Evolutionary conservation across 2,113 vertebrate genomes (phyloP).

Genomic region (Pterophyllum scalare): DNA sequence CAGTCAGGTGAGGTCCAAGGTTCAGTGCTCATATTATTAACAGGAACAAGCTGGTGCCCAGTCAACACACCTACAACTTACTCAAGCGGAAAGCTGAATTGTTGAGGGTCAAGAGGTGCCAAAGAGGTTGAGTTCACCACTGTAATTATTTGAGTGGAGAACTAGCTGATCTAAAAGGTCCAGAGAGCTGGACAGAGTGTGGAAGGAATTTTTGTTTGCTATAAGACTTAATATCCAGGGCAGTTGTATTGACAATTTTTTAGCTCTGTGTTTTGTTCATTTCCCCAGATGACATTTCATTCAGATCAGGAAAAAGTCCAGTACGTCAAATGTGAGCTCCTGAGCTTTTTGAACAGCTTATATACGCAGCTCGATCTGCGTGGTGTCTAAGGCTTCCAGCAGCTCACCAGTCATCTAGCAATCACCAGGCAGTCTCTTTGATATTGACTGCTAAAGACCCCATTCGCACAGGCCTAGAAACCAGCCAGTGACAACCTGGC

Average conservation of each 20-base stretch:
- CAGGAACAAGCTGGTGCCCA: slow-evolving; percentile 85
- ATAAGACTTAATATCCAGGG: background rate
- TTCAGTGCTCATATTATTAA: slow-evolving; percentile 86
- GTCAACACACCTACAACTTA: slow-evolving; percentile 83
- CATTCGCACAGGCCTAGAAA: too few relatives aligned
- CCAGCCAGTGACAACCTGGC: too few relatives aligned
- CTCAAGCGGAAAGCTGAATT: slow-evolving; percentile 81
- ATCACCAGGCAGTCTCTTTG: too few relatives aligned
- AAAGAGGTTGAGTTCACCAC: slow-evolving; percentile 28
- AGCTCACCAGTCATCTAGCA: too few relatives aligned
- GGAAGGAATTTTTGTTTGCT: background rate
- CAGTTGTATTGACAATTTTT: background rate
- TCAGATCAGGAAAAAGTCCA: background rate
- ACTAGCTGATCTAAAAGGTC: background rate
- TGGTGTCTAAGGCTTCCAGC: too few relatives aligned
- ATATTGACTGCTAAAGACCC: too few relatives aligned
- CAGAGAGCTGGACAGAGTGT: background rate
- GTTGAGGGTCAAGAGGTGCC: slow-evolving; percentile 67
- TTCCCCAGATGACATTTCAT: background rate
- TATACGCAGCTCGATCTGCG: too few relatives aligned
- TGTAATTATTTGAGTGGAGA: slow-evolving; percentile 59
- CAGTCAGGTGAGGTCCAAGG: slow-evolving; percentile 89
- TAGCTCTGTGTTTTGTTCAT: background rate
- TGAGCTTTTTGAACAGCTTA: too few relatives aligned
- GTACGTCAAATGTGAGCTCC: background rate